Conservation (phyloP, 2,113 vertebrate species). For the Oceanodroma tethys region DNA sequence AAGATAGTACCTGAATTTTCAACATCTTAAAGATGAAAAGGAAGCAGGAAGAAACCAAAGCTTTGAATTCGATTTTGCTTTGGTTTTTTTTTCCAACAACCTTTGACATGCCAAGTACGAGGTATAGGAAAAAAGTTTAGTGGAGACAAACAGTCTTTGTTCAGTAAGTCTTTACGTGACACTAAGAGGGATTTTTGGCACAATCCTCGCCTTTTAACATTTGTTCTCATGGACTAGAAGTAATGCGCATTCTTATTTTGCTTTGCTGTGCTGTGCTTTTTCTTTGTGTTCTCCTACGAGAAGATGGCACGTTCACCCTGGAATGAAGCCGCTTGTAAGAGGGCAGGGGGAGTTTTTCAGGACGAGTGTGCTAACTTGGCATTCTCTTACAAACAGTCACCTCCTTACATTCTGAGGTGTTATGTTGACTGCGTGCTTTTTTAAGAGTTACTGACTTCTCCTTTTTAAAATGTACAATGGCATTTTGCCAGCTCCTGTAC, state of each 20-base stretch:
- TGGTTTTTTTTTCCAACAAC: neutral
- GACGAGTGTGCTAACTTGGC: neutral
- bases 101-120: slow-evolving; percentile 1
- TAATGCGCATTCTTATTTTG: slow-evolving; percentile 14
- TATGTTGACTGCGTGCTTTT: neutral
- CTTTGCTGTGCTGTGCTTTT: neutral
- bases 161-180: slow-evolving; percentile 44
- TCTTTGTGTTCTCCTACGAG: neutral
- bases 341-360: neutral
- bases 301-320: slow-evolving; percentile 11
- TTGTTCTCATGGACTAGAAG: slow-evolving; percentile 39
- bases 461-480: neutral
- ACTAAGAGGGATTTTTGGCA: slow-evolving; percentile 34
- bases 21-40: slow-evolving; percentile 37
- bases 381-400: neutral
- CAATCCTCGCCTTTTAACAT: neutral
- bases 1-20: slow-evolving; percentile 57
- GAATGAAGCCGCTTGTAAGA: neutral
- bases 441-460: neutral
- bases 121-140: slow-evolving; percentile 27
- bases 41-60: neutral
- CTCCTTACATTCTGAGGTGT: neutral
- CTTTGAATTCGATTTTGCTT: neutral
- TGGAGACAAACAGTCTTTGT: slow-evolving; percentile 41
- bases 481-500: neutral